phyloP scores from a whole-genome alignment of 2,888 invertebrate species.

The Noctua comes region DNA sequence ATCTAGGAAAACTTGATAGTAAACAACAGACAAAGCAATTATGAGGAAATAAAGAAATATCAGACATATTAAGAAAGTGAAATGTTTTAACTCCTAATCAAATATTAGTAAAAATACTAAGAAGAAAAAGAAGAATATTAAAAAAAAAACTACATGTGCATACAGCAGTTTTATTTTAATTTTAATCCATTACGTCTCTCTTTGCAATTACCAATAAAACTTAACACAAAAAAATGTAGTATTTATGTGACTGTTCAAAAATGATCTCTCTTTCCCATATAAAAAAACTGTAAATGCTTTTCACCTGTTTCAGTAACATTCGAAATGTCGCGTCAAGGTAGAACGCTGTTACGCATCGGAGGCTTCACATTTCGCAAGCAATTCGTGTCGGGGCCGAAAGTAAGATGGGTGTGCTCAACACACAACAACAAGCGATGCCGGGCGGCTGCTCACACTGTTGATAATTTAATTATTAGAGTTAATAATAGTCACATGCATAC shows the following conservation, averaged over 20 bases:
- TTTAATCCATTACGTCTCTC: too few relatives aligned
- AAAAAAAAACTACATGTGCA: too few relatives aligned
- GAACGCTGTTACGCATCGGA: conserved; percentile 59
- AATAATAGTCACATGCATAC: conserved; percentile 56
- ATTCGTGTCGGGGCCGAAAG: conserved; percentile 52
- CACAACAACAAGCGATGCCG: conserved; percentile 70
- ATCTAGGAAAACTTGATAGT: not conserved
- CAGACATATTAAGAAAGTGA: too few relatives aligned
- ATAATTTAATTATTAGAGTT: conserved; percentile 58
- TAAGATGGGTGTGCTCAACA: conserved; percentile 72
- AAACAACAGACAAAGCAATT: not conserved
- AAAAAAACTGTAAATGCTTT: too few relatives aligned
- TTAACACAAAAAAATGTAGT: too few relatives aligned
- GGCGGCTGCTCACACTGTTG: conserved; percentile 65
- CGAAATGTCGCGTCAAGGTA: conserved; percentile 69
- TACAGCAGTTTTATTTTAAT: too few relatives aligned
- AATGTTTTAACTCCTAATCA: too few relatives aligned
- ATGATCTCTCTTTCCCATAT: too few relatives aligned
- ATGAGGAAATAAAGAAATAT: not conserved
- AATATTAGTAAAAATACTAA: too few relatives aligned
- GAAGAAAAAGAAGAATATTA: too few relatives aligned
- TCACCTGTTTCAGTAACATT: conserved; percentile 60
- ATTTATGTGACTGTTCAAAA: too few relatives aligned
- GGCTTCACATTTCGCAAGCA: conserved; percentile 70
- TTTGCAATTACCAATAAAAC: too few relatives aligned